phyloP scores from a whole-genome alignment of 23 tunicate genomes.

The Corella eumyota region DNA sequence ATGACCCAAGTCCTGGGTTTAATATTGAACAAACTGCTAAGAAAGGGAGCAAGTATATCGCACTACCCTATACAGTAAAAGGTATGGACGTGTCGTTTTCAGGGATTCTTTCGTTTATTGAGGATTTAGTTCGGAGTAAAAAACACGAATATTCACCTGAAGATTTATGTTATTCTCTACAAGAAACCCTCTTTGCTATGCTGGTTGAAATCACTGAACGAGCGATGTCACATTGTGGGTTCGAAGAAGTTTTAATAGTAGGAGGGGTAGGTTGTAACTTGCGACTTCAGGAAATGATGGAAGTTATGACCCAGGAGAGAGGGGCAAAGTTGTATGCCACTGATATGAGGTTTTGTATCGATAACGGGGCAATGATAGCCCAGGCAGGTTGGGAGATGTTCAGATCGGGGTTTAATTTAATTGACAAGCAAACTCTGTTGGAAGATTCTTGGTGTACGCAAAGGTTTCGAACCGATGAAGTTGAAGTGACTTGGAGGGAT shows the following conservation, averaged over 20 bases:
- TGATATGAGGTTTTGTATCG: slow-evolving; percentile 94
- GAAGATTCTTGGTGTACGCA: slow-evolving; percentile 87
- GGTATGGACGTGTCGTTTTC: slow-evolving; percentile 96
- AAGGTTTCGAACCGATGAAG: slow-evolving; percentile 95
- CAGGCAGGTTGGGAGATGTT: slow-evolving; percentile 94
- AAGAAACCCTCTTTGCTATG: slow-evolving; percentile 98
- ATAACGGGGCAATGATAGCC: slow-evolving; percentile 99
- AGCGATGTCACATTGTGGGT: slow-evolving; percentile 95
- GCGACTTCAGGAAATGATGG: slow-evolving; percentile 93
- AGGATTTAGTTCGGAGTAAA: slow-evolving; percentile 48
- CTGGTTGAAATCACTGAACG: slow-evolving; percentile 94
- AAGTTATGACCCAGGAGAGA: slow-evolving; percentile 77
- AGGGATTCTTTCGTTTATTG: slow-evolving; percentile 79
- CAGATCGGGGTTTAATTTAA: slow-evolving; percentile 38
- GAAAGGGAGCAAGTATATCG: slow-evolving; percentile 63
- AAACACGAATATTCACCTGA: slow-evolving; percentile 49
- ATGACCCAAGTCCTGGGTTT: slow-evolving; percentile 98
- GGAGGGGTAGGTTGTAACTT: slow-evolving; percentile 97
- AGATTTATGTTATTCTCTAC: slow-evolving; percentile 94
- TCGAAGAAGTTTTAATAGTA: slow-evolving; percentile 87
- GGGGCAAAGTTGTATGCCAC: slow-evolving; percentile 82
- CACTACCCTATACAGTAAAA: slow-evolving; percentile 88
- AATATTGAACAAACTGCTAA: slow-evolving; percentile 97
- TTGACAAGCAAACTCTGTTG: slow-evolving; percentile 11
- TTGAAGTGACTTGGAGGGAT: slow-evolving; percentile 80